Percentiles rank a stretch among this genome's conserved stretches.
These are phyloP conservation scores for Notothenia rossii DNA, from an alignment of 2,113 vertebrate genomes.

Conservation along the genomic window DNA sequence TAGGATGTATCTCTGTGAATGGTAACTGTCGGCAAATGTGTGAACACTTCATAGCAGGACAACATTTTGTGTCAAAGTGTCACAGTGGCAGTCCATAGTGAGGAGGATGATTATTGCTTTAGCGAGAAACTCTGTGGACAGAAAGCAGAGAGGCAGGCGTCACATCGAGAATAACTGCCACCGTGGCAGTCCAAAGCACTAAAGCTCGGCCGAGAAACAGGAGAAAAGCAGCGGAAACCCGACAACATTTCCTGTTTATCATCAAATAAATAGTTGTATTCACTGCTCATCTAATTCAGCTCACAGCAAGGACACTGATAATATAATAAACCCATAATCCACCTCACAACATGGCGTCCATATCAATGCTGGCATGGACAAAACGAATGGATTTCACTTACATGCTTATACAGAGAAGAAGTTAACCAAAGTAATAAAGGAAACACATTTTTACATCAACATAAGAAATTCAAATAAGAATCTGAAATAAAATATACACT, in stretches of 20 bases:
- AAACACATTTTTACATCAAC: too few relatives aligned
- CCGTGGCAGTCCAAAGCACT: constrained; percentile 25
- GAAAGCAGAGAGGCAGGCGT: constrained; percentile 4
- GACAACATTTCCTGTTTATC: too few relatives aligned
- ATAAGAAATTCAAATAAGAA: too few relatives aligned
- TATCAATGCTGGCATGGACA: not conserved
- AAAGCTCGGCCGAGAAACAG: constrained; percentile 9
- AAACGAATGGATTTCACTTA: not conserved
- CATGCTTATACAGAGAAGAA: too few relatives aligned
- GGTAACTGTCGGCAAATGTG: constrained; percentile 45
- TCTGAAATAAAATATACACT: too few relatives aligned
- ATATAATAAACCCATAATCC: not conserved
- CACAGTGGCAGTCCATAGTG: constrained; percentile 30
- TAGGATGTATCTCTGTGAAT: constrained; percentile 19
- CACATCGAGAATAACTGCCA: constrained; percentile 23
- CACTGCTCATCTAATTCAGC: constrained; percentile 13
- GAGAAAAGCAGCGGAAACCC: constrained; percentile 17
- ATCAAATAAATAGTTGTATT: not conserved
- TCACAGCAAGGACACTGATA: constrained; percentile 25
- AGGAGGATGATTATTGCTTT: not conserved
- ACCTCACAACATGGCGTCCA: not conserved
- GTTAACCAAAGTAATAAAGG: too few relatives aligned
- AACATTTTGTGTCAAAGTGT: constrained; percentile 48
- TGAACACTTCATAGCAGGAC: constrained; percentile 29
- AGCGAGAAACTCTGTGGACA: constrained; percentile 25